Evolutionary conservation across 2,797 vertebrate genomes (phyloP), one percentile per base, ranked within the genome.

Genomic region (Anisognathus igniventris): DNA sequence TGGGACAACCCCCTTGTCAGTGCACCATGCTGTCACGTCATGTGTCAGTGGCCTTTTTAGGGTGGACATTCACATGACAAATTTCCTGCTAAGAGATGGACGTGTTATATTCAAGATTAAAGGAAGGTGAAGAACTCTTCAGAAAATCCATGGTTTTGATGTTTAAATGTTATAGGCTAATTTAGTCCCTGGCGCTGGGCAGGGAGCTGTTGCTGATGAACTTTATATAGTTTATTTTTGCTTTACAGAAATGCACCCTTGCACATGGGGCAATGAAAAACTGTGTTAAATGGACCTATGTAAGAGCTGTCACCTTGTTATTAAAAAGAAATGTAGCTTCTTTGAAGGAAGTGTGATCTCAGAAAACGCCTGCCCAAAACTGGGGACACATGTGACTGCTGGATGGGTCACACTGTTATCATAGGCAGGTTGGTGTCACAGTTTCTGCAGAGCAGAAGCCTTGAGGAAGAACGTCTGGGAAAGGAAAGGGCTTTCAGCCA

Each of bases 11-110:
- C 40, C 21, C 27, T 53, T 70, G 20, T 35, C 40, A 50, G 25
- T 1, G 3, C 1, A 8, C 23, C 70, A 10, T 0, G 6, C 22
- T 82, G 71, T 48, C 39, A 18, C 2, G 5, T 10, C 12, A 2
- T 12, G 21, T 61, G 73, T 71, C 82, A 93, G 86, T 53, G 86
- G 44, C 90, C 79, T 72, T 75, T 93, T 95, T 56, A 88, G 88
- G 79, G 94, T 94, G 82, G 71, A 74, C 48, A n/a, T 92, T 90
- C 95, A 94, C 79, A 91, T 92, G 90, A 81, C 37, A 74, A 86
- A 95, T 39, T 25, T 60, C 20, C 39, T 62, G 12, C 73, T 70
- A 56, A 27, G 73, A 51, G 42, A 5, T 27, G 14, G 35, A 25
- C 4, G 0, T 8, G 3, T 64, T 78, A 31, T 14, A 54, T 3